Evolutionary conservation across 1,140 invertebrate species (phyloP), one percentile per base, ranked within the genome.

Genomic region (Coenobita brevimanus): DNA sequence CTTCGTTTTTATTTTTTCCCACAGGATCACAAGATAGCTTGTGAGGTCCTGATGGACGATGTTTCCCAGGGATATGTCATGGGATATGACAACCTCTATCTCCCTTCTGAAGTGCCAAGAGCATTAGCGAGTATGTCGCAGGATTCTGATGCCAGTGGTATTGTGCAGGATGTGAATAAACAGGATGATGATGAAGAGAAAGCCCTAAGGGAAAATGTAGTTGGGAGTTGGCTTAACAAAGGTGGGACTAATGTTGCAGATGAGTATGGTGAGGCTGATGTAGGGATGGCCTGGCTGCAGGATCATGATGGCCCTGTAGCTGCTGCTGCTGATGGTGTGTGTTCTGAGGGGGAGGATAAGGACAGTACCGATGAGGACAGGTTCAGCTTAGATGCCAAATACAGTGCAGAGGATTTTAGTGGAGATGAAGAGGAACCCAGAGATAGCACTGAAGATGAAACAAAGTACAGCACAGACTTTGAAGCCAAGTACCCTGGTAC

Each of bases 41-140:
- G 13, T 30, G 62, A 46, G 41, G 60, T 41, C 64, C 69, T 64
- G 46, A 82, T 82, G 80, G 80, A 82, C 50, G 64, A 82, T 82
- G 80, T 69, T 27, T 71, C 80, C 24, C 67, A 60, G 27, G 41
- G 41, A 41, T 50, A 60, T 50, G 80, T 62, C 64, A 82, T 82
- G 80, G 80, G 64, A 33, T 82, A 82, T 54, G 64, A 50, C 0
- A 46, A 62, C 80, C 62, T 46, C 4, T 71, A 82, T 41, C 27
- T 82, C 38, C 43, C 80, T 50, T 46, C 79, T 38, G 80, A 69
- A 15, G 67, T 82, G 36, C 67, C 80, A 24, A 82, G 64, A 30
- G 64, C 33, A 15, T 30, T 82, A 50, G 67, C 27, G 41, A 82
- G 43, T n/a, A 17, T 82, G 80, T 69, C 80, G 21, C 80, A 71